These are phyloP conservation scores for Synanceia verrucosa DNA, from an alignment of 2,797 vertebrate species.

Conservation along the genomic window DNA sequence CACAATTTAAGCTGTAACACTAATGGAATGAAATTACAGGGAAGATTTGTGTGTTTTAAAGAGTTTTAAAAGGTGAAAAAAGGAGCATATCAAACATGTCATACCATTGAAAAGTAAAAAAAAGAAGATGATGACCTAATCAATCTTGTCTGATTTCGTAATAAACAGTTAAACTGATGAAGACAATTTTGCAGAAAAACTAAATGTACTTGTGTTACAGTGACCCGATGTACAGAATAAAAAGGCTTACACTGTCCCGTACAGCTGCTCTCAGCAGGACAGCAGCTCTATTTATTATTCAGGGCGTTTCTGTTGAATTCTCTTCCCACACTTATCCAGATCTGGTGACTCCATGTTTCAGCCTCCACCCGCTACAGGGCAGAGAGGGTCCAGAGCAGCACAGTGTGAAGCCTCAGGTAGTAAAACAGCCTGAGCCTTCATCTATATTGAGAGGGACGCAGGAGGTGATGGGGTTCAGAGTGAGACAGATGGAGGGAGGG, in stretches of 20 bases:
- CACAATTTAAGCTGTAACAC: no score
- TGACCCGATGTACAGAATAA: neutral
- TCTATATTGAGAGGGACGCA: no score
- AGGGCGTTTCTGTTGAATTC: neutral
- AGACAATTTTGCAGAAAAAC: no score
- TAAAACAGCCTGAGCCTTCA: neutral
- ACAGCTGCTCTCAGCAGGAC: constrained; percentile 24
- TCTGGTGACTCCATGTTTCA: constrained; percentile 63
- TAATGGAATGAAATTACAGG: no score
- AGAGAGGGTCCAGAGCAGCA: constrained; percentile 24
- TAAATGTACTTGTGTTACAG: neutral
- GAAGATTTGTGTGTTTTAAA: no score
- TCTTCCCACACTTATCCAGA: constrained; percentile 65
- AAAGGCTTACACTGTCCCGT: neutral
- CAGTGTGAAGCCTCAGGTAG: constrained; percentile 53
- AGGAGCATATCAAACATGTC: neutral
- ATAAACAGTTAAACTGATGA: no score
- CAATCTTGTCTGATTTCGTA: no score
- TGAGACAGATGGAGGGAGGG: neutral
- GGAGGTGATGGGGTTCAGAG: no score
- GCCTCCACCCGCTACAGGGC: constrained; percentile 55
- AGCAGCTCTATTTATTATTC: constrained; percentile 11
- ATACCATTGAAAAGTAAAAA: neutral
- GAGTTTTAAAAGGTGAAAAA: no score
- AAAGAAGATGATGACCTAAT: no score